These are phyloP conservation scores for Sinella curviseta DNA, from an alignment of 1,140 invertebrate species.

Conservation along the genomic window DNA sequence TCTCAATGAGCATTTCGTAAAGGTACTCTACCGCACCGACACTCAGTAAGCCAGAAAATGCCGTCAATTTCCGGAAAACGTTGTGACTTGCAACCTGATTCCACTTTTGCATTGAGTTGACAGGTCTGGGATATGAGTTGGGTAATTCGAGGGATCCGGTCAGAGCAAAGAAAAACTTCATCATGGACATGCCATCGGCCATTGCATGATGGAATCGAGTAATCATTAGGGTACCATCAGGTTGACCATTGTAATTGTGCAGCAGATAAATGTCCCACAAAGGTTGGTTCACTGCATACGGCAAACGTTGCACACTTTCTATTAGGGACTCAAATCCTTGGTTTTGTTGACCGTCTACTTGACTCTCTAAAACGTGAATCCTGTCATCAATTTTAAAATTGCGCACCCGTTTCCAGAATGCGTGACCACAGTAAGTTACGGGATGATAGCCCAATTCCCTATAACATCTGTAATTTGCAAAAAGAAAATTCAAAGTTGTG, in stretches of 20 bases:
- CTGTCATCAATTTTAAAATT: neutral
- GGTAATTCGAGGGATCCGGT: neutral
- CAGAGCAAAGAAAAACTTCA: neutral
- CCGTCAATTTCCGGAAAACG: neutral
- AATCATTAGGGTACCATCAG: neutral
- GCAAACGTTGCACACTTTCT: neutral
- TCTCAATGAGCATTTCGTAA: neutral
- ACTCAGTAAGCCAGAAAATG: neutral
- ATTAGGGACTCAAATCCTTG: neutral
- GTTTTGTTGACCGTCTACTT: neutral
- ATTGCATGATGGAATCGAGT: neutral
- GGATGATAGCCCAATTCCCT: neutral
- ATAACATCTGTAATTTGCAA: too few species aligned
- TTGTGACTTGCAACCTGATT: neutral
- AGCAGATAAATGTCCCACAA: neutral
- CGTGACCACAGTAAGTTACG: neutral
- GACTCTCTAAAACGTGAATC: neutral
- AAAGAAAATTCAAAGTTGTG: too few species aligned
- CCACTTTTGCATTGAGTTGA: neutral
- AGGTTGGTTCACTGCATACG: neutral
- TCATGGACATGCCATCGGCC: neutral
- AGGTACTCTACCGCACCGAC: neutral
- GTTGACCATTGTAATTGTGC: neutral
- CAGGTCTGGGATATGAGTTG: neutral
- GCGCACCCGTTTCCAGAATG: neutral